Evolutionary conservation across 2,113 vertebrate genomes (phyloP).

Genomic region (Sceloporus undulatus): DNA sequence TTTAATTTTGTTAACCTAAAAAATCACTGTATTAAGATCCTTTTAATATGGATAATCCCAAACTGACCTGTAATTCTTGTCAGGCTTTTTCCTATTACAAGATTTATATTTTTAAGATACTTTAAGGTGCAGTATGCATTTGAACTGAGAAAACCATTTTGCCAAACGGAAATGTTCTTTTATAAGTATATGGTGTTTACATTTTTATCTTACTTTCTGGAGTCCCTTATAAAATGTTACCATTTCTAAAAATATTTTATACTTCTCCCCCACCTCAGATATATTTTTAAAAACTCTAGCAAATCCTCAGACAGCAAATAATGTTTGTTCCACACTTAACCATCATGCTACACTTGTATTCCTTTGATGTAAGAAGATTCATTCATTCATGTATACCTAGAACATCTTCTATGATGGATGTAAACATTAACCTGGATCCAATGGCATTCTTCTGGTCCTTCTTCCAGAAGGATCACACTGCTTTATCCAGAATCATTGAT

Average conservation of each 20-base stretch:
- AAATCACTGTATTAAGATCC: conserved; percentile 79
- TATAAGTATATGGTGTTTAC: conserved; percentile 80
- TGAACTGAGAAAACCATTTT: conserved; percentile 78
- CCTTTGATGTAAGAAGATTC: background rate
- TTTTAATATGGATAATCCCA: conserved; percentile 83
- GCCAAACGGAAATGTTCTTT: conserved; percentile 81
- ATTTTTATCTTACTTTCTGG: conserved; percentile 77
- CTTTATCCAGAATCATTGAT: too few species aligned
- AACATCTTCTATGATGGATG: background rate
- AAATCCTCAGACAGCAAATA: background rate
- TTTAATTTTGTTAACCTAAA: conserved; percentile 90
- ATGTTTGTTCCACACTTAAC: background rate
- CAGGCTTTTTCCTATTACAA: conserved; percentile 80
- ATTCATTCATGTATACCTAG: background rate
- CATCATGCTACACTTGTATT: background rate
- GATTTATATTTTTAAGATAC: conserved; percentile 85
- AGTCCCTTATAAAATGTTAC: conserved; percentile 72
- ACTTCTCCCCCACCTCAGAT: conserved; percentile 67
- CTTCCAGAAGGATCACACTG: too few species aligned
- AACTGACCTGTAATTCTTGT: conserved; percentile 80
- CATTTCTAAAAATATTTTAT: conserved; percentile 80
- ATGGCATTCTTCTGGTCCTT: too few species aligned
- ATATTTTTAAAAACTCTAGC: conserved; percentile 50
- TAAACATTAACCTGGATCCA: background rate
- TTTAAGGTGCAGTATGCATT: conserved; percentile 82